Conservation (phyloP, 2,113 vertebrate species). For the Dipodomys spectabilis region DNA sequence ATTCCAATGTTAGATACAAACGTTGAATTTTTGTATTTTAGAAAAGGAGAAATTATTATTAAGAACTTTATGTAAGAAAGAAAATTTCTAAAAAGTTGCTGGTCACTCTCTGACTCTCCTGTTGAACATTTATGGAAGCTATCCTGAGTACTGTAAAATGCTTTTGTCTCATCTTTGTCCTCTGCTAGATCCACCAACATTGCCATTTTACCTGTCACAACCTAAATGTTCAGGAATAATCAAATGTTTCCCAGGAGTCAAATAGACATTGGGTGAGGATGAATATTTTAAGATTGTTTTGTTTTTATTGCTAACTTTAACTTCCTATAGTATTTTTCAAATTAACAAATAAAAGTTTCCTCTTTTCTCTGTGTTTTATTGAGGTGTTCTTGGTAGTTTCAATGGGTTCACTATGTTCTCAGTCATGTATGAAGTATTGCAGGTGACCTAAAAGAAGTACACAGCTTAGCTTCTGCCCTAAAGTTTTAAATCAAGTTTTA, state of each 20-base stretch:
- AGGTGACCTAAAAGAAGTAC: background rate
- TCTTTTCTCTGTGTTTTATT: background rate
- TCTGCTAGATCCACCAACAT: background rate
- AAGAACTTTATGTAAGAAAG: background rate
- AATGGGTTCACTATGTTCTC: background rate
- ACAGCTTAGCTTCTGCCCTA: conserved; percentile 28
- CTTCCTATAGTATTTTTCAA: background rate
- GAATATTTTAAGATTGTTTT: background rate
- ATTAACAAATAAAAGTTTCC: background rate
- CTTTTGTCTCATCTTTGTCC: background rate
- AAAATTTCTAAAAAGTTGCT: background rate
- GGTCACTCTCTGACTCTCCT: background rate
- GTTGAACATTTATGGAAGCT: background rate
- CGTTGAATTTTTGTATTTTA: background rate
- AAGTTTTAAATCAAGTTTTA: conserved; percentile 64
- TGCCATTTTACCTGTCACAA: background rate
- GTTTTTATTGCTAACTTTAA: conserved; percentile 3
- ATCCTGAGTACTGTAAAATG: background rate
- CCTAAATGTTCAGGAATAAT: background rate
- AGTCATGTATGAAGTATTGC: background rate
- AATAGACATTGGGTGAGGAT: background rate
- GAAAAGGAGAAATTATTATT: background rate
- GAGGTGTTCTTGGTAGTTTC: background rate
- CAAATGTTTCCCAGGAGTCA: background rate
- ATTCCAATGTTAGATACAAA: background rate